Conservation (phyloP, 2,113 vertebrate genomes). For the Chionomys nivalis region DNA sequence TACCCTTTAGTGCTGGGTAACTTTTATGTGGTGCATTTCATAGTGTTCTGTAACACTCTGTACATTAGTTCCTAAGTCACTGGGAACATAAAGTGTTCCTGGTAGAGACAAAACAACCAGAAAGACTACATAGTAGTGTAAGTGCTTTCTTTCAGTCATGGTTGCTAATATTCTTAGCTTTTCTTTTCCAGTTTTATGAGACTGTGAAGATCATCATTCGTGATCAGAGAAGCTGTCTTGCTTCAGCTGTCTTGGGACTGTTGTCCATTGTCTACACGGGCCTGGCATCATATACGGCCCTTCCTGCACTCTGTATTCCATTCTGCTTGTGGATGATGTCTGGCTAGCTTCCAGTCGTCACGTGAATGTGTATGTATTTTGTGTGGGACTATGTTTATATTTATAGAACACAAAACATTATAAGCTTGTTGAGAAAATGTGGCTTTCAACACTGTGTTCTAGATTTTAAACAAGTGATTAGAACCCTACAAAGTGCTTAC, state of each 20-base stretch:
- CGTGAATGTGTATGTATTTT: constrained; percentile 62
- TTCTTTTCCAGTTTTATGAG: constrained; percentile 91
- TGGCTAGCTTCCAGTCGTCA: constrained; percentile 81
- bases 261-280: constrained; percentile 90
- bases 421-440: constrained; percentile 55
- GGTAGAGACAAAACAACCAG: neutral
- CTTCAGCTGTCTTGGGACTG: constrained; percentile 89
- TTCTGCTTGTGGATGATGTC: constrained; percentile 98
- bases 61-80: neutral
- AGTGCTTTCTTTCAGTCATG: neutral
- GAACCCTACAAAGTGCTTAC: constrained; percentile 82
- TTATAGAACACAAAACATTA: constrained; percentile 80
- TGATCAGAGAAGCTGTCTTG: constrained; percentile 93
- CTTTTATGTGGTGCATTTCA: neutral
- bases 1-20: constrained; percentile 11
- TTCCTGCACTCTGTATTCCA: constrained; percentile 92
- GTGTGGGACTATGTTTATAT: constrained; percentile 79
- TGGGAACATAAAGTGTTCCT: neutral
- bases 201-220: constrained; percentile 93
- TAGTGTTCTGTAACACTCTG: neutral
- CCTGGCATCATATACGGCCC: constrained; percentile 88
- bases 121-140: neutral
- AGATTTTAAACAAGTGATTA: constrained; percentile 66
- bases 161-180: constrained; percentile 59
- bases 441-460: constrained; percentile 76